phyloP scores from a whole-genome alignment of 2,888 invertebrate species.

The Chironomus riparius region DNA sequence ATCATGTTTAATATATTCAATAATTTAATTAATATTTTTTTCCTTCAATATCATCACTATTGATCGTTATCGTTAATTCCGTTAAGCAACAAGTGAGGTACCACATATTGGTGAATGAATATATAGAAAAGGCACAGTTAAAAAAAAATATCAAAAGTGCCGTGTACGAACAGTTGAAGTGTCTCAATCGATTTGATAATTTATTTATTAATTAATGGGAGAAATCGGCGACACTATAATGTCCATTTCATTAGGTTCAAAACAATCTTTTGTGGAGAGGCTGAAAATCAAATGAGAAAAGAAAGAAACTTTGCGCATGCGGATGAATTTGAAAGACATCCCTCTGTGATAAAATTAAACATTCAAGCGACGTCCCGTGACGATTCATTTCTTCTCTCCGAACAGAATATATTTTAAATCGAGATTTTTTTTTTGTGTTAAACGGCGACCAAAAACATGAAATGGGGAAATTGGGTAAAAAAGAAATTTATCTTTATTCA shows the following conservation, averaged over 20 bases:
- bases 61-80: not conserved
- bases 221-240: not conserved
- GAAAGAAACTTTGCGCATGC: not conserved
- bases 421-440: not conserved
- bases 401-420: too few relatives aligned
- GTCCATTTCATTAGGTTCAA: not conserved
- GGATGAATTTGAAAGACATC: slow-evolving; percentile 21
- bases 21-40: slow-evolving; percentile 22
- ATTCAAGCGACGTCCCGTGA: slow-evolving; percentile 22
- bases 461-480: not conserved
- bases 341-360: slow-evolving; percentile 18
- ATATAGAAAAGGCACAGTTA: not conserved
- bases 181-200: not conserved
- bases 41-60: not conserved
- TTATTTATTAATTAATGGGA: not conserved
- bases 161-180: not conserved
- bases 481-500: not conserved
- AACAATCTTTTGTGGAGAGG: not conserved
- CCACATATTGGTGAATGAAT: too few relatives aligned
- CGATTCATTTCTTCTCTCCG: not conserved
- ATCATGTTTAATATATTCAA: slow-evolving; percentile 13
- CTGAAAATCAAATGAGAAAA: not conserved
- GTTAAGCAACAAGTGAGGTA: not conserved
- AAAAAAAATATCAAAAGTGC: slow-evolving; percentile 6
- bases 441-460: not conserved